phyloP scores from a whole-genome alignment of 1,140 invertebrate species.

The Schmidtea mediterranea region DNA sequence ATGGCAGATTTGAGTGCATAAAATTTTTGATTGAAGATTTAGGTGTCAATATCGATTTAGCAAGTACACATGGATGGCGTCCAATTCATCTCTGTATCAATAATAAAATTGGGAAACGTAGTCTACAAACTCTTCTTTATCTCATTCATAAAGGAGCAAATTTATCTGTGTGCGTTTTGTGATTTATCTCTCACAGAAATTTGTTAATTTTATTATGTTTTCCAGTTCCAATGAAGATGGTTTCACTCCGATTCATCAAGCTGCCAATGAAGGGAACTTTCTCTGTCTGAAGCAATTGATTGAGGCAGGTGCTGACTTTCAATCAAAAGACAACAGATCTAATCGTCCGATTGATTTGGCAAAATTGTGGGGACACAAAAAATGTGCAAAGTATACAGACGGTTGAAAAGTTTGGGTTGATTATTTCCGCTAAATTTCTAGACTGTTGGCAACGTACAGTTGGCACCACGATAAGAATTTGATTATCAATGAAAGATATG shows the following conservation, averaged over 20 bases:
- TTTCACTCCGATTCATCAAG: slow-evolving; percentile 24
- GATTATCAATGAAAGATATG: slow-evolving; percentile 17
- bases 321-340: slow-evolving; percentile 17
- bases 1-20: slow-evolving; percentile 23
- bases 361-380: slow-evolving; percentile 24
- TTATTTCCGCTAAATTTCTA: slow-evolving; percentile 10
- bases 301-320: slow-evolving; percentile 17
- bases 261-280: slow-evolving; percentile 22
- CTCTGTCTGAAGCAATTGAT: slow-evolving; percentile 23
- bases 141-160: slow-evolving; percentile 21
- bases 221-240: slow-evolving; percentile 22
- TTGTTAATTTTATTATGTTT: not conserved
- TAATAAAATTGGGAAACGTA: slow-evolving; percentile 21
- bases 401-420: not conserved
- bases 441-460: slow-evolving; percentile 20
- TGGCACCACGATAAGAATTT: slow-evolving; percentile 23
- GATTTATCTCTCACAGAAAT: no score
- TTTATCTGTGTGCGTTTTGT: not conserved
- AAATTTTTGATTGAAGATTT: slow-evolving; percentile 23
- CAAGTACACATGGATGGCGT: slow-evolving; percentile 22
- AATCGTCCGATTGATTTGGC: slow-evolving; percentile 23
- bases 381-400: slow-evolving; percentile 21
- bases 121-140: slow-evolving; percentile 18
- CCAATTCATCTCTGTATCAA: slow-evolving; percentile 23
- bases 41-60: slow-evolving; percentile 20